Base-by-base conservation (phyloP, 2,113 vertebrate species). In the Elanus axillaris region DNA sequence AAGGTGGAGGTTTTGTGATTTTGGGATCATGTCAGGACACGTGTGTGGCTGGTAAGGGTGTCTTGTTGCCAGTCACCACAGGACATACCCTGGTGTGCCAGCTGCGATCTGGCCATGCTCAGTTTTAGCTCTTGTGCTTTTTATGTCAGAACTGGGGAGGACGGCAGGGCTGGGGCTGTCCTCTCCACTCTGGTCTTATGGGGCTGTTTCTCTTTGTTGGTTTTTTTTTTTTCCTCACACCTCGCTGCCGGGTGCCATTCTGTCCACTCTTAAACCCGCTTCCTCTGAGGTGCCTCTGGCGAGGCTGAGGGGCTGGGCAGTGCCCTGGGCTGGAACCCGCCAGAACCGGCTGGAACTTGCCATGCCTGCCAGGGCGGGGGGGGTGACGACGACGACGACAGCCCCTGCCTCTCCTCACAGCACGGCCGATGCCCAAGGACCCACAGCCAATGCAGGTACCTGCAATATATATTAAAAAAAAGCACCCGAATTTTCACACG, bases 381-480 rank as follows among this genome's bases (percentile, higher is more conserved):
- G n/a, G n/a, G n/a, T n/a, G n/a, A n/a, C n/a, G n/a, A n/a, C n/a
- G n/a, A n/a, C n/a, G n/a, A n/a, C n/a, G n/a, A n/a, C 31, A 26
- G 55, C 38, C 4, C 11, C 26, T 0, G 3, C 32, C 47, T 27
- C 13, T 7, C 83, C 76, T 81, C 68, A 74, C 15, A 38, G 52
- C 1, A 0, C 11, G 3, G 12, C 19, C 1, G 3, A 3, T 0
- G 4, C 31, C 43, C 4, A 0, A 23, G 48, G 48, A n/a, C n/a
- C 4, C 8, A 2, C 50, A 16, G 14, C 27, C 7, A 5, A 0
- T 22, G 43, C 56, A 47, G 25, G 26, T 76, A 53, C 18, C 60
- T 1, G 1, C 36, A 38, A 18, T 42, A 8, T 3, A 15, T 5
- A 27, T 45, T n/a, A 13, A 42, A 59, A 76, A 72, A 63, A 42